These are phyloP conservation scores for Xestia sexstrigata DNA, from an alignment of 2,888 invertebrate genomes.

Conservation along the genomic window DNA sequence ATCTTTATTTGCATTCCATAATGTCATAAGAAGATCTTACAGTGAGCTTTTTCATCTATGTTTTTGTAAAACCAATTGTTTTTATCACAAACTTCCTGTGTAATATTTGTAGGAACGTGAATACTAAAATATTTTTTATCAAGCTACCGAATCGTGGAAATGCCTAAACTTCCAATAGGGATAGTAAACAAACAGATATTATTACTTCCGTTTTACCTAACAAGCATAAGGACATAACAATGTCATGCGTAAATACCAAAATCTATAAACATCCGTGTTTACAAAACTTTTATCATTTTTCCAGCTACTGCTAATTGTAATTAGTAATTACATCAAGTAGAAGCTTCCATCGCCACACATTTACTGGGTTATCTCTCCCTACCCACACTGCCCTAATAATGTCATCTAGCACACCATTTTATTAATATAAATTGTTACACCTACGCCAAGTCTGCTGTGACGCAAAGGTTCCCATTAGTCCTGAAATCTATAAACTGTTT, in stretches of 20 bases:
- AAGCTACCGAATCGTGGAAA: not conserved
- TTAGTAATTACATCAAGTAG: conserved; percentile 43
- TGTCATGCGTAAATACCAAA: not conserved
- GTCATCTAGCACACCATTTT: conserved; percentile 48
- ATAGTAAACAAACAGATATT: not conserved
- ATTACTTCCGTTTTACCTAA: not conserved
- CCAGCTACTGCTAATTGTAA: conserved; percentile 39
- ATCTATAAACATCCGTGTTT: not conserved
- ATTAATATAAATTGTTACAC: conserved; percentile 55
- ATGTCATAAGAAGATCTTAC: too few species aligned
- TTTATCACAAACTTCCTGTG: conserved; percentile 14
- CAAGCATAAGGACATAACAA: not conserved
- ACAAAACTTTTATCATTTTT: conserved; percentile 23
- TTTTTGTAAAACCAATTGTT: not conserved
- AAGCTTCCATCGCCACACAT: conserved; percentile 30
- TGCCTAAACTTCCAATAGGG: not conserved
- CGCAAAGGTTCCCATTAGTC: conserved; percentile 43
- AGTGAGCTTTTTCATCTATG: not conserved
- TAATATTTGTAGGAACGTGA: not conserved
- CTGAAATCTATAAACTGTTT: conserved; percentile 39
- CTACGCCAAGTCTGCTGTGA: conserved; percentile 44
- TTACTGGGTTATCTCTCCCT: conserved; percentile 54
- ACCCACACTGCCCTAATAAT: conserved; percentile 60
- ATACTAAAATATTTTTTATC: not conserved
- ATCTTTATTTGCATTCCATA: too few species aligned